A percentile compares a stretch with the other conserved stretches of the same genome.
These are phyloP conservation scores for Cremastinae sp. DNA, from an alignment of 2,888 invertebrate genomes.

Conservation along the genomic window DNA sequence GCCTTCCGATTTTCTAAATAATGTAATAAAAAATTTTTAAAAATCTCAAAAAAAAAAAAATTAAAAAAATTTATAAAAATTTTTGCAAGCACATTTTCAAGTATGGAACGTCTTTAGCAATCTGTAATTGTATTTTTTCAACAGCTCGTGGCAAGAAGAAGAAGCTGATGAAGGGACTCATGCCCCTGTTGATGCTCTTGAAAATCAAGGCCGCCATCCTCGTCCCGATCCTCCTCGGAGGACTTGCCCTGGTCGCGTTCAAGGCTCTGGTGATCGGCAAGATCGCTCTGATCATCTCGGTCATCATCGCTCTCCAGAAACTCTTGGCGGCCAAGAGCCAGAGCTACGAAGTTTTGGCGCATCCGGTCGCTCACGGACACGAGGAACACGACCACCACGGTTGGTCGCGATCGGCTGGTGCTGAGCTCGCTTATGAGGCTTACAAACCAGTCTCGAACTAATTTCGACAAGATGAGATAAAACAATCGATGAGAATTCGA, in stretches of 20 bases:
- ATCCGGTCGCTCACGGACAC: slow-evolving; percentile 73
- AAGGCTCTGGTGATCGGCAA: slow-evolving; percentile 92
- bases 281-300: slow-evolving; percentile 89
- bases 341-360: slow-evolving; percentile 86
- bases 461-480: slow-evolving; percentile 36
- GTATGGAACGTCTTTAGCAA: background rate
- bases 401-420: slow-evolving; percentile 85
- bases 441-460: slow-evolving; percentile 79
- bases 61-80: too few species aligned
- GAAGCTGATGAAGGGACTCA: slow-evolving; percentile 88
- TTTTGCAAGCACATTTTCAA: too few species aligned
- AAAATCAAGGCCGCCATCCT: slow-evolving; percentile 90
- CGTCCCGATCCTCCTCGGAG: slow-evolving; percentile 89
- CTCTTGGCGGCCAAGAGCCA: slow-evolving; percentile 84
- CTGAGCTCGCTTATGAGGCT: slow-evolving; percentile 88
- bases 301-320: slow-evolving; percentile 90
- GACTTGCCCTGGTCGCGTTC: slow-evolving; percentile 89
- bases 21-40: background rate
- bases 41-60: background rate
- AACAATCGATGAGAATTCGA: slow-evolving; percentile 9
- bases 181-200: slow-evolving; percentile 88
- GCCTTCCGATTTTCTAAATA: background rate
- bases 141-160: slow-evolving; percentile 87
- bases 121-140: slow-evolving; percentile 18
- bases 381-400: slow-evolving; percentile 84